Percentiles rank a stretch among this genome's conserved stretches.
phyloP scores from a whole-genome alignment of 2,113 vertebrate genomes.

The Phoxinus phoxinus region DNA sequence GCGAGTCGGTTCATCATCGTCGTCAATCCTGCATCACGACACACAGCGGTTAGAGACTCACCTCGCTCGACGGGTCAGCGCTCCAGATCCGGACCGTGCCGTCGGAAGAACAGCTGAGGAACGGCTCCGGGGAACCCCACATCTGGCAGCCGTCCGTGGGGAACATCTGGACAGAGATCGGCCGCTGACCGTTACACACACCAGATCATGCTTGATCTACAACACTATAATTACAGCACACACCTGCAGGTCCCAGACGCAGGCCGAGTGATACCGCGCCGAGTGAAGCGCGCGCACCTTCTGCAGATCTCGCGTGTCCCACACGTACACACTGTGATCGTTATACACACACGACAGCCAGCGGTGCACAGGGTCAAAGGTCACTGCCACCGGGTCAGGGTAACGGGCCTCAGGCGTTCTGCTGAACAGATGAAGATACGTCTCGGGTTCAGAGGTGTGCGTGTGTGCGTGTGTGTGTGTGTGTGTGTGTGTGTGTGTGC shows the following conservation, averaged over 20 bases:
- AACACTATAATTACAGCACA: no score
- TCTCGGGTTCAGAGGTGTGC: no score
- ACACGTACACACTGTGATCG: constrained; percentile 97
- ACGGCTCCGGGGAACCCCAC: constrained; percentile 77
- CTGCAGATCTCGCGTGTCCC: constrained; percentile 90
- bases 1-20: background rate
- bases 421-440: constrained; percentile 76
- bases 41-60: constrained; percentile 68
- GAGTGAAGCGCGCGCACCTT: constrained; percentile 94
- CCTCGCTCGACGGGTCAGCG: constrained; percentile 87
- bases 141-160: constrained; percentile 81
- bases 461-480: no score
- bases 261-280: constrained; percentile 89
- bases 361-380: constrained; percentile 87
- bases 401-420: constrained; percentile 78
- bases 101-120: constrained; percentile 92
- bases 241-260: constrained; percentile 92
- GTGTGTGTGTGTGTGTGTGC: no score
- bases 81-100: constrained; percentile 92
- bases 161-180: constrained; percentile 81
- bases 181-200: no score
- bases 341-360: constrained; percentile 95
- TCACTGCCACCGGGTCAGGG: constrained; percentile 89
- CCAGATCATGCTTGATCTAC: no score
- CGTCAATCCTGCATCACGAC: background rate